These are phyloP conservation scores for Celastrina argiolus DNA, from an alignment of 2,888 invertebrate genomes.

Conservation along the genomic window DNA sequence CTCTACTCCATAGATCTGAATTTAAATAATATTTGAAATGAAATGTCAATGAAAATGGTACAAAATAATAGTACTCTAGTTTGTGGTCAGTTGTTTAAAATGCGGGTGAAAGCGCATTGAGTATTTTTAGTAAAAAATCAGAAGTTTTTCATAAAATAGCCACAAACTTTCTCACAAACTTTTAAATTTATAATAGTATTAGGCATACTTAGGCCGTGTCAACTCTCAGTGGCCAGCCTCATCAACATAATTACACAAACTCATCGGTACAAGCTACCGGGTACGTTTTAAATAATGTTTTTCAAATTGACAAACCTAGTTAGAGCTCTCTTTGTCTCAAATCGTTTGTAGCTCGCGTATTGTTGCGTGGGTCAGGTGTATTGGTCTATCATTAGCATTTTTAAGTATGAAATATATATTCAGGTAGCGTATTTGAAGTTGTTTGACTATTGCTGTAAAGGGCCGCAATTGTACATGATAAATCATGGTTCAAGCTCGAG, in stretches of 20 bases:
- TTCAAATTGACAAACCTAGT: constrained; percentile 19
- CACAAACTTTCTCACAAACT: too few relatives aligned
- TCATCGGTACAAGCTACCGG: constrained; percentile 44
- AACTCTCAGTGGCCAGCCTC: constrained; percentile 43
- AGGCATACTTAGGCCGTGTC: too few relatives aligned
- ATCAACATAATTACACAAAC: constrained; percentile 40
- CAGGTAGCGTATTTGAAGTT: constrained; percentile 58
- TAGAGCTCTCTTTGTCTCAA: constrained; percentile 20
- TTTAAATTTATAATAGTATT: too few relatives aligned
- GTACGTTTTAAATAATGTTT: constrained; percentile 32
- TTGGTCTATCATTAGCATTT: constrained; percentile 45
- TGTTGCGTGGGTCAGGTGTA: constrained; percentile 10
- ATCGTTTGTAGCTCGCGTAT: constrained; percentile 12
- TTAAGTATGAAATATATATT: constrained; percentile 57
- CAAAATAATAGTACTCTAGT: too few relatives aligned
- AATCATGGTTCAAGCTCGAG: constrained; percentile 38
- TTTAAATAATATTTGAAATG: too few relatives aligned
- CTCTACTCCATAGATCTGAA: too few relatives aligned
- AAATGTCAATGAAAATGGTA: too few relatives aligned
- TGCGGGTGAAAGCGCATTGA: too few relatives aligned
- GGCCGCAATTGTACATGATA: constrained; percentile 47
- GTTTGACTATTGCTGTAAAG: constrained; percentile 50
- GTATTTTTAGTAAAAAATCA: too few relatives aligned
- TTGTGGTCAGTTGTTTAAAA: too few relatives aligned
- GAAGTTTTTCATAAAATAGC: too few relatives aligned